Percentiles rank a stretch among this genome's conserved stretches.
Evolutionary conservation across 2,113 vertebrate species (phyloP).

Genomic region (Marmota monax): DNA sequence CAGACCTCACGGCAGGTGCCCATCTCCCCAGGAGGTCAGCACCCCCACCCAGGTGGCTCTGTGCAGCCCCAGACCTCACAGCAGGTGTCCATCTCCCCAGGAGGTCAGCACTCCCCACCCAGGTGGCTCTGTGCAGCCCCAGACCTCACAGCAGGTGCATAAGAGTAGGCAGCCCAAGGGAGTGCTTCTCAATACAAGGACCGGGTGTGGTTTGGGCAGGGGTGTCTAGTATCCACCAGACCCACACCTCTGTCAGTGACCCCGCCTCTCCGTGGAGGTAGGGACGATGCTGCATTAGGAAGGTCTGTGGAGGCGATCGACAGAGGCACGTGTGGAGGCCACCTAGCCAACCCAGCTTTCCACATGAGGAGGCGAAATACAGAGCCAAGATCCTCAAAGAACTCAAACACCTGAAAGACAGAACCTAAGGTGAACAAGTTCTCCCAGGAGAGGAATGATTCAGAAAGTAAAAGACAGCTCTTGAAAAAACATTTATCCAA

Average conservation of each 20-base stretch:
- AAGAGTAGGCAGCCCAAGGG: no score
- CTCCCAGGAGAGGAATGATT: not conserved
- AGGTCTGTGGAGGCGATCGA: not conserved
- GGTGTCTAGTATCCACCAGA: not conserved
- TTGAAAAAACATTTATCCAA: not conserved
- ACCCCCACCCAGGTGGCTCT: no score
- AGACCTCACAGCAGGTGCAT: not conserved
- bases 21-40: no score
- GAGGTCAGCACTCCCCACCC: no score
- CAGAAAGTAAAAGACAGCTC: not conserved
- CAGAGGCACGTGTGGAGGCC: not conserved
- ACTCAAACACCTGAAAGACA: not conserved
- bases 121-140: no score
- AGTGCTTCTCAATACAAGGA: not conserved
- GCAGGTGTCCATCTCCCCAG: no score
- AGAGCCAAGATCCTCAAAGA: not conserved
- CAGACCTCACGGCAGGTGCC: not conserved
- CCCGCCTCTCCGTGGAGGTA: not conserved
- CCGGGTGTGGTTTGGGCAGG: fast-evolving
- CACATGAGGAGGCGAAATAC: not conserved
- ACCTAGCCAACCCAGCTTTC: no score
- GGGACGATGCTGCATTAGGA: no score
- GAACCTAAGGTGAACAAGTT: not conserved
- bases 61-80: not conserved
- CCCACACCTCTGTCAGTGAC: not conserved